Evolutionary conservation across 2,797 vertebrate genomes (phyloP), one percentile per base, ranked within the genome.

Genomic region (Anguilla anguilla): DNA sequence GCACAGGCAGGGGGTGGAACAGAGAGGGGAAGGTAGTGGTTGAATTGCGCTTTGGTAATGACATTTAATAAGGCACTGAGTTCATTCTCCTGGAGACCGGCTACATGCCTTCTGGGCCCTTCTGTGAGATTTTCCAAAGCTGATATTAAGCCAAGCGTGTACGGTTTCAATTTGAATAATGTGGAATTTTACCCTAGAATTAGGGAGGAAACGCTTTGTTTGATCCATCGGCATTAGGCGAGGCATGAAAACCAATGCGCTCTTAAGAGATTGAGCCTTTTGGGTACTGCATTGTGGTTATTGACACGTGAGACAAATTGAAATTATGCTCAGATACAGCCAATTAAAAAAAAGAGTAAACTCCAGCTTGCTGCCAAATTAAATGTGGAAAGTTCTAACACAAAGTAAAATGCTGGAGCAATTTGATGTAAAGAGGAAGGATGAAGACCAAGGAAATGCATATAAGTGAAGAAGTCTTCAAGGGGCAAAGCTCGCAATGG

Each of bases 61-160:
- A 94, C 94, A 94, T 95, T 96, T 94, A 94, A 95, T 95, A 95
- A 94, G 93, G 93, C 93, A 92, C 93, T 94, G 93, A 95, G 94
- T 93, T 91, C 91, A 94, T 93, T 93, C 88, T 91, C 89, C 89
- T 95, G 93, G 93, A 95, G 90, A 92, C 89, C 87, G 88, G 94
- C 94, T 92, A 94, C 92, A 93, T 92, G 92, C 93, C 93, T 83
- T 89, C 86, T 88, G 91, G 92, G 92, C 94, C 91, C 92, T 92
- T n/a, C n/a, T 93, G 90, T 89, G 91, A 94, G 89, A 90, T 92
- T 88, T 88, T 91, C 91, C 92, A 94, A 94, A 95, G 91, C 90
- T 90, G 91, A 91, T 91, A 89, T 90, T 88, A 89, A 89, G 79
- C 88, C 89, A 89, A 92, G 91, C 92, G 64, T 90, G 93, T 91